Evolutionary conservation across 2,888 invertebrate species (phyloP), one percentile per base, ranked within the genome.

Genomic region (Lordiphosa fenestrarum): DNA sequence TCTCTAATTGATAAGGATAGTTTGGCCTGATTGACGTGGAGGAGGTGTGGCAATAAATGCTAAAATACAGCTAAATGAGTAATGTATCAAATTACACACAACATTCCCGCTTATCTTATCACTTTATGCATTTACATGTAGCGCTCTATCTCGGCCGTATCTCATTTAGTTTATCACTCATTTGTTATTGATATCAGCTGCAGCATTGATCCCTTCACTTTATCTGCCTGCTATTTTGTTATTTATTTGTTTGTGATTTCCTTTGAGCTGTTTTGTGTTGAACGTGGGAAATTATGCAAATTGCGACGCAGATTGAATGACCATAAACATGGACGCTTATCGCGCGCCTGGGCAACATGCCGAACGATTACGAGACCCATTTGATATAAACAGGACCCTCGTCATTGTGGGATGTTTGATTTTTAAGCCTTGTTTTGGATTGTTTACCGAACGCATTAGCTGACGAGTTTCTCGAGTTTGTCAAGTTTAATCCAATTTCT

Each of bases 251-350:
- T 59, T 54, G 35, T 55, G 69, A 66, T 69, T 80, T 76, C 44
- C 58, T 55, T 63, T 69, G 53, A 44, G 41, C 61, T 56, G 57
- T 69, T 56, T 58, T 49, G 19, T 53, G 47, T 33, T 48, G 56
- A 67, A 57, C 65, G 81, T 84, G 80, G 81, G 80, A 81, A 80
- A 83, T 75, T 75, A 80, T 80, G 73, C 80, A 80, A 80, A 80
- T 63, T 84, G 85, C 67, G 65, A 53, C 66, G 65, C 68, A 76
- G 72, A 84, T 80, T 78, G 74, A 63, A 76, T 76, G 83, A 53
- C 70, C 71, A 66, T 58, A 63, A 82, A 78, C 76, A 57, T 61
- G 53, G 51, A 46, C 53, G 69, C 57, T 77, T 82, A 71, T 76
- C 84, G 53, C 44, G n/a, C 23, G 44, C 44, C 42, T 15, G 15